These are phyloP conservation scores for Sandelia bainsii DNA, from an alignment of 2,797 vertebrate species.

Conservation along the genomic window DNA sequence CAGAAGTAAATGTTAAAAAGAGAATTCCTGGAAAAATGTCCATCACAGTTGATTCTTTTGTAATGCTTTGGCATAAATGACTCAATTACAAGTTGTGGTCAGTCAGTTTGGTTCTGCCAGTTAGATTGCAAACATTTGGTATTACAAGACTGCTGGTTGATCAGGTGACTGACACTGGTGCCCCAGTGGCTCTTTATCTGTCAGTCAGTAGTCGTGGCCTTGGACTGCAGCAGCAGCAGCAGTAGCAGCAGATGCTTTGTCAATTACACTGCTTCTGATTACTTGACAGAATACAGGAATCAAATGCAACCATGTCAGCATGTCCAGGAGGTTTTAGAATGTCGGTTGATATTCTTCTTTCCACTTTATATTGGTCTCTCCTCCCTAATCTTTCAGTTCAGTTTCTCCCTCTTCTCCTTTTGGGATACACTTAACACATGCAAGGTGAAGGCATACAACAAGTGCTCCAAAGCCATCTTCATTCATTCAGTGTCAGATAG, in stretches of 20 bases:
- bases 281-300: slow-evolving; percentile 57
- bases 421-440: slow-evolving; percentile 6
- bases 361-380: neutral
- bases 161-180: slow-evolving; percentile 54
- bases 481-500: neutral
- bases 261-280: slow-evolving; percentile 47
- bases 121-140: slow-evolving; percentile 17
- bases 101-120: slow-evolving; percentile 7
- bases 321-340: slow-evolving; percentile 22
- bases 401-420: neutral
- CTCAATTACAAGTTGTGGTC: slow-evolving; percentile 19
- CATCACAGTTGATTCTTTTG: neutral
- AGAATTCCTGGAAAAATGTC: slow-evolving; percentile 14
- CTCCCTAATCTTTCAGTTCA: neutral
- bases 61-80: slow-evolving; percentile 18
- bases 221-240: slow-evolving; percentile 43
- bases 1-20: slow-evolving; percentile 26
- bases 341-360: neutral
- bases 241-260: slow-evolving; percentile 52
- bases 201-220: slow-evolving; percentile 34
- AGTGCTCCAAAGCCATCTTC: neutral
- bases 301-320: slow-evolving; percentile 34
- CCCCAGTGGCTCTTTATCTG: slow-evolving; percentile 49
- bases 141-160: slow-evolving; percentile 26
- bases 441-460: neutral